Evolutionary conservation across 2,888 invertebrate genomes (phyloP).

Genomic region (Eubasilissa splendida): DNA sequence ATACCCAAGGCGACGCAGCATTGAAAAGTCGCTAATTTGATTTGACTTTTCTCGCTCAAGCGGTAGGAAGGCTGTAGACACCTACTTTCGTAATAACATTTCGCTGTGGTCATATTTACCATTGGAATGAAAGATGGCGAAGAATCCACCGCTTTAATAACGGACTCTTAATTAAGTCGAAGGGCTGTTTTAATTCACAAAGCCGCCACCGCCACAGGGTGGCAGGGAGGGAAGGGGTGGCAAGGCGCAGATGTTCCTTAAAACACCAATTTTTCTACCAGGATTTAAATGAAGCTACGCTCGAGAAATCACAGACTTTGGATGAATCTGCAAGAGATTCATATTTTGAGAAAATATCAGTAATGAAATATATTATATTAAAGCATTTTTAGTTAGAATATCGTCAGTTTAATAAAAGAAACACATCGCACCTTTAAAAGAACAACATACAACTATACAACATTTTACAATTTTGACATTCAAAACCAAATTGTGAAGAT

Average conservation of each 20-base stretch:
- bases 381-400: not conserved
- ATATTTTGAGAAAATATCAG: too few relatives aligned
- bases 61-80: conserved; percentile 1
- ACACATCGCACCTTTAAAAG: too few relatives aligned
- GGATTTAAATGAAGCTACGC: conserved; percentile 39
- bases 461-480: too few relatives aligned
- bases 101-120: conserved; percentile 45
- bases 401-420: not conserved
- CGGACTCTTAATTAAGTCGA: conserved; percentile 58
- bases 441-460: too few relatives aligned
- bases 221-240: not conserved
- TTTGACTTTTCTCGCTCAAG: not conserved
- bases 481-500: too few relatives aligned
- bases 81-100: conserved; percentile 36
- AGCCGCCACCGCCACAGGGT: conserved; percentile 34
- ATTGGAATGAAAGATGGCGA: conserved; percentile 43
- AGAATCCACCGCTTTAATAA: conserved; percentile 54
- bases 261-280: conserved; percentile 33
- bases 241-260: conserved; percentile 43
- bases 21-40: not conserved
- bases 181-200: conserved; percentile 57
- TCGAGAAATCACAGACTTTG: conserved; percentile 7
- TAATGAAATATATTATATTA: not conserved
- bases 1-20: too few relatives aligned
- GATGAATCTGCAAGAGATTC: not conserved